Conservation (phyloP, 2,888 invertebrate species). For the Acleris literana region DNA sequence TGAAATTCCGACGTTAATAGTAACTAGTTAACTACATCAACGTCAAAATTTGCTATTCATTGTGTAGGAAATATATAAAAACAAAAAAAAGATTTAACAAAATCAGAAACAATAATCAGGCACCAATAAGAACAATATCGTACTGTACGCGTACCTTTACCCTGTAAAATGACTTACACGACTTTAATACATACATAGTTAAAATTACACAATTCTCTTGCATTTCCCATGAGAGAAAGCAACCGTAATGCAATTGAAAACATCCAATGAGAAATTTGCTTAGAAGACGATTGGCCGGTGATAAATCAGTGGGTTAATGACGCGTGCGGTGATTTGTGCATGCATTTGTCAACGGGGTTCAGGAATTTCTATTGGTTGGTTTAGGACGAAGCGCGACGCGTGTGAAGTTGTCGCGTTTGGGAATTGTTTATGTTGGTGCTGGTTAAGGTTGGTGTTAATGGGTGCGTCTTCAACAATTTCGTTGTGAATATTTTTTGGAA, state of each 20-base stretch:
- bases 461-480: too few species aligned
- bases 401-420: background rate
- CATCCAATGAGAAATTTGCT: slow-evolving; percentile 46
- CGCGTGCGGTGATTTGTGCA: slow-evolving; percentile 40
- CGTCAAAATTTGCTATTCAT: too few species aligned
- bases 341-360: slow-evolving; percentile 20
- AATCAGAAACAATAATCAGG: too few species aligned
- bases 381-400: slow-evolving; percentile 1
- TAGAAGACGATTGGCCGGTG: slow-evolving; percentile 43
- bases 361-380: slow-evolving; percentile 15
- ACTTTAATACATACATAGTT: too few species aligned
- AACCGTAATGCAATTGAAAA: slow-evolving; percentile 46
- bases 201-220: background rate
- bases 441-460: background rate
- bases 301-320: slow-evolving; percentile 40
- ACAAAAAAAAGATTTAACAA: too few species aligned
- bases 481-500: too few species aligned
- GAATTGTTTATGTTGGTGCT: background rate
- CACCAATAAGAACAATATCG: too few species aligned
- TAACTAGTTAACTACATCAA: too few species aligned
- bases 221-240: slow-evolving; percentile 37
- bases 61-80: too few species aligned
- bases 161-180: too few species aligned
- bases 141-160: too few species aligned
- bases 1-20: too few species aligned